Percentiles rank a stretch among this genome's conserved stretches.
Conservation (phyloP, 2,113 vertebrate species). For the Thomomys bottae region DNA sequence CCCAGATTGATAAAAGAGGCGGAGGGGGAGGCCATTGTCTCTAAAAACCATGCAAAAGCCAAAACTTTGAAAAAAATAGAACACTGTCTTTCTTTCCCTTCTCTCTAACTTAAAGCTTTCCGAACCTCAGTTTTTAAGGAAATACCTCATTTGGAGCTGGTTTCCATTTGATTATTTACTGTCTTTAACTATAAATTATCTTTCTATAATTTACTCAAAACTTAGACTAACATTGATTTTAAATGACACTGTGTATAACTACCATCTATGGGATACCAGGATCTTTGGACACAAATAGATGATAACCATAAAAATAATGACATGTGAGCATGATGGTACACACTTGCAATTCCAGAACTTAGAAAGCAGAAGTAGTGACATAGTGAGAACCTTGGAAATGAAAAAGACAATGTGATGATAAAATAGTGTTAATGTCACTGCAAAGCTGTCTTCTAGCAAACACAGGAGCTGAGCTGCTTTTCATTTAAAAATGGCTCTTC, state of each 20-base stretch:
- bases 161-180: not conserved
- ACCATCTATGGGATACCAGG: not conserved
- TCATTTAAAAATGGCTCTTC: not conserved
- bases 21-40: not conserved
- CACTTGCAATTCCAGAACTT: not conserved
- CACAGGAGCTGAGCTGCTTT: not conserved
- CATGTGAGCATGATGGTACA: not conserved
- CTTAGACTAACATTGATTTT: not conserved
- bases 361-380: not conserved
- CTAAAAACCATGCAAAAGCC: slow-evolving; percentile 8
- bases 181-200: slow-evolving; percentile 3
- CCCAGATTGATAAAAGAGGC: not conserved
- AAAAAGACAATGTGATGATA: not conserved
- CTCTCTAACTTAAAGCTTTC: not conserved
- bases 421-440: not conserved
- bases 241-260: not conserved
- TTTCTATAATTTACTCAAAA: slow-evolving; percentile 1
- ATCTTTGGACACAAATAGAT: not conserved
- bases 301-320: not conserved
- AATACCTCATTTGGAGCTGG: not conserved
- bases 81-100: not conserved
- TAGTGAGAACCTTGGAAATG: not conserved
- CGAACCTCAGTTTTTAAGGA: not conserved
- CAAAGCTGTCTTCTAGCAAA: not conserved
- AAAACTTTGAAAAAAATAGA: not conserved